Evolutionary conservation across 2,113 vertebrate species (phyloP).

Genomic region (Phalacrocorax carbo): DNA sequence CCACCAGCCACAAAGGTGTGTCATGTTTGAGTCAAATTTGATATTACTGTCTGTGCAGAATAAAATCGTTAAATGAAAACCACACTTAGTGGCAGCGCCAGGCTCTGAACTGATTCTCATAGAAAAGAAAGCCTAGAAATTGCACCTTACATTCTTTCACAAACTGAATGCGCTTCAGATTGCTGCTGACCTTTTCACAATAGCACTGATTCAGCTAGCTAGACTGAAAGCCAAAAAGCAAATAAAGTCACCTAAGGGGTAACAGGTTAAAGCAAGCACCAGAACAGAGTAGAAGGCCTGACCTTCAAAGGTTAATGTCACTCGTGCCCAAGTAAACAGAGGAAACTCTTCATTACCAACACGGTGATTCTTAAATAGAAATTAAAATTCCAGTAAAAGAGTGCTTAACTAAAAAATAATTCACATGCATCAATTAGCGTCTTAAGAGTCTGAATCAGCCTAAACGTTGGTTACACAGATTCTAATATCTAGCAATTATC

Average conservation of each 20-base stretch:
- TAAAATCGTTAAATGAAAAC: background rate
- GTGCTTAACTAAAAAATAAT: background rate
- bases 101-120: background rate
- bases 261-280: slow-evolving; percentile 45
- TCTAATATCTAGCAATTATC: background rate
- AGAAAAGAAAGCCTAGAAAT: background rate
- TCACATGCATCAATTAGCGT: background rate
- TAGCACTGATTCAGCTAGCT: slow-evolving; percentile 26
- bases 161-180: slow-evolving; percentile 17
- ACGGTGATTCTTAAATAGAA: background rate
- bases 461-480: background rate
- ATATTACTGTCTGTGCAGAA: background rate
- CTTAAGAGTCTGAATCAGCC: background rate
- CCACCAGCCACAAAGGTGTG: background rate
- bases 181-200: slow-evolving; percentile 68
- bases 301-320: slow-evolving; percentile 54
- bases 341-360: background rate
- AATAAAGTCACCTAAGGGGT: slow-evolving; percentile 43
- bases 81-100: background rate
- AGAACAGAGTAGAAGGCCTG: slow-evolving; percentile 15
- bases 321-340: background rate
- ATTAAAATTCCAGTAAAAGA: background rate
- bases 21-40: background rate
- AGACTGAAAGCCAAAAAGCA: slow-evolving; percentile 9
- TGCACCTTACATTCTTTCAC: background rate